phyloP scores from a whole-genome alignment of 2,888 invertebrate genomes.

The Dinocampus coccinellae region DNA sequence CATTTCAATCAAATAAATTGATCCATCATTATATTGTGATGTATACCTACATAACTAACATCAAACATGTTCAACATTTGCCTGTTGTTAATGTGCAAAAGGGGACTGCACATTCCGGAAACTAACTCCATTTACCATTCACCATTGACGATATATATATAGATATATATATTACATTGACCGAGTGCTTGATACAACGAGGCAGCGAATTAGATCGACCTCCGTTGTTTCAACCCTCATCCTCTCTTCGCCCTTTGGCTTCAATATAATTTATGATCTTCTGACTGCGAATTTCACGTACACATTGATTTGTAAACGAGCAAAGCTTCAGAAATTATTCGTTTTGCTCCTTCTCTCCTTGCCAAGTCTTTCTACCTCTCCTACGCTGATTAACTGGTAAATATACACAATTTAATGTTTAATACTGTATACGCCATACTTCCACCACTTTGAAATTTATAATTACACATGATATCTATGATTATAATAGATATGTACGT shows the following conservation, averaged over 20 bases:
- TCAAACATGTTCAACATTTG: slow-evolving; percentile 14
- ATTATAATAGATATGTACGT: too few species aligned
- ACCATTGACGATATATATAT: slow-evolving; percentile 21
- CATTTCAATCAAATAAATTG: background rate
- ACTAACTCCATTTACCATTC: slow-evolving; percentile 56
- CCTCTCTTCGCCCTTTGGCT: slow-evolving; percentile 47
- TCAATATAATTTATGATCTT: slow-evolving; percentile 55
- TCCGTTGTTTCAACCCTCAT: background rate
- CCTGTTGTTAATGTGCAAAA: slow-evolving; percentile 54
- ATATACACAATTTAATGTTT: background rate
- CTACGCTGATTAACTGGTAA: too few species aligned
- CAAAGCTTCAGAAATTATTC: background rate
- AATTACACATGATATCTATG: too few species aligned
- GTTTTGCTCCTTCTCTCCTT: background rate
- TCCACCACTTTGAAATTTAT: too few species aligned
- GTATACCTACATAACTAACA: background rate
- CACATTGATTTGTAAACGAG: slow-evolving; percentile 49
- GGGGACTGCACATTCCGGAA: slow-evolving; percentile 55
- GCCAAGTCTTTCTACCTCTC: too few species aligned
- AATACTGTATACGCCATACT: too few species aligned
- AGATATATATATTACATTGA: slow-evolving; percentile 33
- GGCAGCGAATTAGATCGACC: slow-evolving; percentile 51
- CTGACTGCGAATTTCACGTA: slow-evolving; percentile 36
- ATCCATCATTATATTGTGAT: background rate
- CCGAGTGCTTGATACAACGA: slow-evolving; percentile 36